Percentiles rank a stretch among this genome's conserved stretches.
phyloP scores from a whole-genome alignment of 1,140 invertebrate species.

The Drosophila trapezifrons region DNA sequence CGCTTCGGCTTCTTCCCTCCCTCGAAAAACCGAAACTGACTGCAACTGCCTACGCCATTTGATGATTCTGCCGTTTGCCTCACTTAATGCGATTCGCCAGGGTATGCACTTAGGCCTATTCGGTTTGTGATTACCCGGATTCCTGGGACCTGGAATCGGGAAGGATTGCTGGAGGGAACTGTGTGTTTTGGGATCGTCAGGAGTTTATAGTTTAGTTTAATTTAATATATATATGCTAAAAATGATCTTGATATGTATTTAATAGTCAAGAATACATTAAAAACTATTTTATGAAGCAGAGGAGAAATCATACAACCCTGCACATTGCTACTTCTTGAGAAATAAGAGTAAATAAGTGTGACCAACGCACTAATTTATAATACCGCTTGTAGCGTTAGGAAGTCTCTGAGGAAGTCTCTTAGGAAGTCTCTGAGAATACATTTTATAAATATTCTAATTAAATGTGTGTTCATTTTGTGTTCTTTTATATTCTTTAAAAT shows the following conservation, averaged over 20 bases:
- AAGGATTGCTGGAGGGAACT: neutral
- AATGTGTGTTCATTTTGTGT: too few species aligned
- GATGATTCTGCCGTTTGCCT: slow-evolving; percentile 44
- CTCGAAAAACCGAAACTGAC: slow-evolving; percentile 26
- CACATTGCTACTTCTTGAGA: too few species aligned
- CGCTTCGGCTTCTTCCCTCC: slow-evolving; percentile 6
- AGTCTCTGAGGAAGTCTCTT: too few species aligned
- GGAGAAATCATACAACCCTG: too few species aligned
- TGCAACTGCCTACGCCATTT: slow-evolving; percentile 58
- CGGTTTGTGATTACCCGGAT: slow-evolving; percentile 29
- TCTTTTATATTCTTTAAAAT: too few species aligned
- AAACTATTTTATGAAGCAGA: too few species aligned
- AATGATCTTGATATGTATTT: neutral
- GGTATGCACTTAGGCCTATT: slow-evolving; percentile 29
- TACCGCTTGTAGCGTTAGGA: too few species aligned
- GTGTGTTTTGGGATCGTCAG: neutral
- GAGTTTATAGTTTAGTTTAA: too few species aligned
- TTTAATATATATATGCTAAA: neutral
- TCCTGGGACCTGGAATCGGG: neutral
- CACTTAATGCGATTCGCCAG: slow-evolving; percentile 38
- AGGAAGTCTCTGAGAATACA: too few species aligned
- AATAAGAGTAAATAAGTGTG: too few species aligned
- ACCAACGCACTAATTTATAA: too few species aligned
- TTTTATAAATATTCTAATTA: too few species aligned
- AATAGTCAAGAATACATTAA: neutral